These are phyloP conservation scores for Cuniculus paca DNA, from an alignment of 2,797 vertebrate genomes.

Conservation along the genomic window DNA sequence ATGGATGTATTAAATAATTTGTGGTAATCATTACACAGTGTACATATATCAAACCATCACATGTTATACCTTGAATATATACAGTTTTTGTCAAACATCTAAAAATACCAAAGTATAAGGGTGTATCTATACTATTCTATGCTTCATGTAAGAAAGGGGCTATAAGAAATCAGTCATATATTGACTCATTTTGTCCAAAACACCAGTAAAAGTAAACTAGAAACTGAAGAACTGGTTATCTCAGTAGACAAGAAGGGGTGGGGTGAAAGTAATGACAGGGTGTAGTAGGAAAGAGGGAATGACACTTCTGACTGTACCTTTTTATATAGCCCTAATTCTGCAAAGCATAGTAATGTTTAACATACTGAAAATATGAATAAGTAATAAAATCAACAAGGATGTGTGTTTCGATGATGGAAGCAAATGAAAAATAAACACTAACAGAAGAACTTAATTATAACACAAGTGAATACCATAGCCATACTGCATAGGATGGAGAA, in stretches of 20 bases:
- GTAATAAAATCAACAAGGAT: slow-evolving; percentile 39
- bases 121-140: not conserved
- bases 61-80: not conserved
- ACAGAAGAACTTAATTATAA: not conserved
- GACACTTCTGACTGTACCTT: not conserved
- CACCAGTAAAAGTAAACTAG: slow-evolving; percentile 38
- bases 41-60: not conserved
- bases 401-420: not conserved
- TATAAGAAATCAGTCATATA: not conserved
- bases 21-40: not conserved
- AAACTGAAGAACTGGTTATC: not conserved
- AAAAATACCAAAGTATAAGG: not conserved
- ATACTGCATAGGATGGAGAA: not conserved
- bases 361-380: slow-evolving; percentile 37
- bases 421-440: slow-evolving; percentile 46
- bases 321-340: slow-evolving; percentile 18
- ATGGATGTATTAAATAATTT: not conserved
- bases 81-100: not conserved
- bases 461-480: not conserved
- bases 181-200: not conserved
- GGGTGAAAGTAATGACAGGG: not conserved
- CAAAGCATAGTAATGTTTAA: slow-evolving; percentile 30
- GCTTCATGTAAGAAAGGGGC: slow-evolving; percentile 13
- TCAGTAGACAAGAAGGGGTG: not conserved
- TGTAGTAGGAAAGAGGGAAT: not conserved